Evolutionary conservation across 2,888 invertebrate species (phyloP).

Genomic region (Hyposoter didymator): DNA sequence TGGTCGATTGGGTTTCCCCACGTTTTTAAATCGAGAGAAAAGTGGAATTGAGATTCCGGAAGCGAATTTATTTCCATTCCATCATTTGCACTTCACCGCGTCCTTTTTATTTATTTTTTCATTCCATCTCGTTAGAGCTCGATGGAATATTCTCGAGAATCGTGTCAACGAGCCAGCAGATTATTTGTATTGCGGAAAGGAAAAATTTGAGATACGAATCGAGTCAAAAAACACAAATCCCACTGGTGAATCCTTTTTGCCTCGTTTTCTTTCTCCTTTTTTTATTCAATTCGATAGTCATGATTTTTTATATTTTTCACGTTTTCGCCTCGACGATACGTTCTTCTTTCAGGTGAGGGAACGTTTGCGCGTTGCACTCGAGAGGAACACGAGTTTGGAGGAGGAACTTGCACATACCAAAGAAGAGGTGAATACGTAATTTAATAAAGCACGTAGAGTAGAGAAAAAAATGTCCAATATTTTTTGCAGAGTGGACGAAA

Average conservation of each 20-base stretch:
- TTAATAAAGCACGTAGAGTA: slow-evolving; percentile 7
- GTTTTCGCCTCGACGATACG: slow-evolving; percentile 12
- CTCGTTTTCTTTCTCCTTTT: slow-evolving; percentile 18
- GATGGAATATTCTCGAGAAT: slow-evolving; percentile 8
- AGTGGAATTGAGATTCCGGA: neutral
- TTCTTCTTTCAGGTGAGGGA: slow-evolving; percentile 93
- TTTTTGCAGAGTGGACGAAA: neutral
- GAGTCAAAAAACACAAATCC: neutral
- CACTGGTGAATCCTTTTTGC: neutral
- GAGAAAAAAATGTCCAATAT: neutral
- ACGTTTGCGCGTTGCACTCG: slow-evolving; percentile 97
- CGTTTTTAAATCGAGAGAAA: neutral
- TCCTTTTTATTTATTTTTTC: neutral
- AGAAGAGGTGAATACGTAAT: slow-evolving; percentile 91
- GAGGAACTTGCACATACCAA: slow-evolving; percentile 97
- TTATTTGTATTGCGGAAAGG: slow-evolving; percentile 3
- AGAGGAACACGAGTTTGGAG: slow-evolving; percentile 97
- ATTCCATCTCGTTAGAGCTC: slow-evolving; percentile 7
- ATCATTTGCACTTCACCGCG: neutral
- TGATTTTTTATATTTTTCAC: slow-evolving; percentile 5
- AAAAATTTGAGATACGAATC: slow-evolving; percentile 3
- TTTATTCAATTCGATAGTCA: neutral
- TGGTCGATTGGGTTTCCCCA: neutral
- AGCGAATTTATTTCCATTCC: neutral
- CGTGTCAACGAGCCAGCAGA: slow-evolving; percentile 23